phyloP scores from a whole-genome alignment of 2,888 invertebrate genomes.

The Frankliniella fusca region DNA sequence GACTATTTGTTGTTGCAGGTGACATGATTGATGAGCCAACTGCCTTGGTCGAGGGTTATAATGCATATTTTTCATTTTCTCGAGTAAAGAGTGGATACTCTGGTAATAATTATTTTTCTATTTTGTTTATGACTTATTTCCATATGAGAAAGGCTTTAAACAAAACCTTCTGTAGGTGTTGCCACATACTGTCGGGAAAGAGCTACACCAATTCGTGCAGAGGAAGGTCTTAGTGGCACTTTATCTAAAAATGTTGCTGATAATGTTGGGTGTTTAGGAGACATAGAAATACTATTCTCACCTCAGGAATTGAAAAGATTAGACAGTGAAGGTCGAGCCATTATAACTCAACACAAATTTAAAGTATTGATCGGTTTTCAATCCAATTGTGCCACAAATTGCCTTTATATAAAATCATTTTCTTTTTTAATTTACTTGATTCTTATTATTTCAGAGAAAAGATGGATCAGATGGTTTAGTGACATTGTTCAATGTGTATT shows the following conservation, averaged over 20 bases:
- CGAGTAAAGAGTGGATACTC: slow-evolving; percentile 50
- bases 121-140: neutral
- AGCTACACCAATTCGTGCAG: slow-evolving; percentile 47
- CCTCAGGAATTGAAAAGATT: slow-evolving; percentile 45
- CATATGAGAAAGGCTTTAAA: neutral
- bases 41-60: slow-evolving; percentile 51
- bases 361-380: slow-evolving; percentile 28
- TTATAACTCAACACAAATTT: slow-evolving; percentile 48
- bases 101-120: slow-evolving; percentile 41
- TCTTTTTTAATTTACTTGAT: neutral
- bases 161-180: slow-evolving; percentile 44
- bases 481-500: slow-evolving; percentile 51
- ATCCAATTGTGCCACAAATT: neutral
- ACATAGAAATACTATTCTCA: slow-evolving; percentile 43
- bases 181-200: slow-evolving; percentile 48
- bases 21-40: slow-evolving; percentile 49
- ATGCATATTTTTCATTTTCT: slow-evolving; percentile 50
- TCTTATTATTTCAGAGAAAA: neutral
- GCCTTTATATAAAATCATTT: neutral
- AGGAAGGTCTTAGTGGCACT: slow-evolving; percentile 48
- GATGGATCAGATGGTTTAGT: slow-evolving; percentile 32
- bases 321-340: slow-evolving; percentile 50
- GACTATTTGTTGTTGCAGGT: slow-evolving; percentile 43
- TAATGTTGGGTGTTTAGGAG: slow-evolving; percentile 44
- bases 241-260: slow-evolving; percentile 37